These are phyloP conservation scores for Tokudaia muenninki DNA, from an alignment of 2,797 vertebrate species.

Conservation along the genomic window DNA sequence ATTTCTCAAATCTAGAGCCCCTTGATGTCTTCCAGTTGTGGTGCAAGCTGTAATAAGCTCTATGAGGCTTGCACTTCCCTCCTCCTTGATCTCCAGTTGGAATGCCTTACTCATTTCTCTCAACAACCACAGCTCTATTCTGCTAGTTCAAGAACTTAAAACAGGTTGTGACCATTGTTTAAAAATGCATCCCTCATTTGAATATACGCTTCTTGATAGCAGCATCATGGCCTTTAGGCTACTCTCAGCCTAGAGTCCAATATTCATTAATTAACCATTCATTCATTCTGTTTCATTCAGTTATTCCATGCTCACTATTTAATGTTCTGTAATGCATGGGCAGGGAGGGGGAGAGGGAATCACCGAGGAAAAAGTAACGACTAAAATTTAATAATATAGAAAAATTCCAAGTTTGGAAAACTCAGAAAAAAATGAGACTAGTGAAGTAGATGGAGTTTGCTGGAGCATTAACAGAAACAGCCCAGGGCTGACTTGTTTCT, in stretches of 20 bases:
- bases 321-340: not conserved
- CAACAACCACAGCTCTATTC: not conserved
- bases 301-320: not conserved
- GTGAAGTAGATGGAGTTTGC: not conserved
- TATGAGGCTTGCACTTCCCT: not conserved
- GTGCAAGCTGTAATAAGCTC: not conserved
- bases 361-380: constrained; percentile 42
- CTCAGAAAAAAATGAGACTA: constrained; percentile 3
- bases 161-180: not conserved
- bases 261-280: not conserved
- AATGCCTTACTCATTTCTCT: not conserved
- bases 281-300: not conserved
- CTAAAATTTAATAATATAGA: constrained; percentile 4
- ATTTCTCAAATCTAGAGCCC: not conserved
- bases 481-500: constrained; percentile 30
- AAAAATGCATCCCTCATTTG: not conserved
- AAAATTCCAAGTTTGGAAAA: not conserved
- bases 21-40: not conserved
- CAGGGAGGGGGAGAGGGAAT: not conserved
- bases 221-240: not conserved
- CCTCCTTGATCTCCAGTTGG: not conserved
- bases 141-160: not conserved
- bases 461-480: constrained; percentile 4
- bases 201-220: not conserved
- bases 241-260: not conserved